phyloP scores from a whole-genome alignment of 2,888 invertebrate species.

The Yponomeuta plumbellus region DNA sequence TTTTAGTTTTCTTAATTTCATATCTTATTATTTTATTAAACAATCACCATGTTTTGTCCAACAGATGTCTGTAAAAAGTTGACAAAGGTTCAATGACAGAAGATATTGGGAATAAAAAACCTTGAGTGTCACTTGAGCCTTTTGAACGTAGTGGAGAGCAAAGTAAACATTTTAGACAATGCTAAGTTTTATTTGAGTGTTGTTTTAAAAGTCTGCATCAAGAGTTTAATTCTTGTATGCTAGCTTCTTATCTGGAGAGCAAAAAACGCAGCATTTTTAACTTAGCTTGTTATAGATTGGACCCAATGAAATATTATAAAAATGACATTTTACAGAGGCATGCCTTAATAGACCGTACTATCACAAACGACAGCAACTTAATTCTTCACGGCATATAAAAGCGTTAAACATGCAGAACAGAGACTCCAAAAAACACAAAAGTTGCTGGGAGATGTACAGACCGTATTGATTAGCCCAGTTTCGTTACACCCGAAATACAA shows the following conservation, averaged over 20 bases:
- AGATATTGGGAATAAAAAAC: background rate
- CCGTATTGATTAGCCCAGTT: slow-evolving; percentile 55
- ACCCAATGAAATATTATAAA: slow-evolving; percentile 1
- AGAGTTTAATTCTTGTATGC: background rate
- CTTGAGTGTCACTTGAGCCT: background rate
- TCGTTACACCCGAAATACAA: background rate
- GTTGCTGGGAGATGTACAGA: slow-evolving; percentile 30
- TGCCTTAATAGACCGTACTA: slow-evolving; percentile 12
- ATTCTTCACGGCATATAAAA: slow-evolving; percentile 15
- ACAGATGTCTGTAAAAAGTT: no score
- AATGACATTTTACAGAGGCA: slow-evolving; percentile 1
- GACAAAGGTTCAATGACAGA: background rate
- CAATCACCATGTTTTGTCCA: no score
- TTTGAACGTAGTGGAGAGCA: background rate
- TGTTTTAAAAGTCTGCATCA: background rate
- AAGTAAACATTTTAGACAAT: background rate
- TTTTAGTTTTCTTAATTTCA: no score
- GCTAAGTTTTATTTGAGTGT: background rate
- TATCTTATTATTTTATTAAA: no score
- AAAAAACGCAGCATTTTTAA: background rate
- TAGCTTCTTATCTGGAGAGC: background rate
- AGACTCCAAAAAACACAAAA: slow-evolving; percentile 23
- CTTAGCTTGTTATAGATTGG: background rate
- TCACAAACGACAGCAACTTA: slow-evolving; percentile 16
- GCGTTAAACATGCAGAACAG: slow-evolving; percentile 6